Conservation (phyloP, 2,888 invertebrate species). For the Metalampra italica region DNA sequence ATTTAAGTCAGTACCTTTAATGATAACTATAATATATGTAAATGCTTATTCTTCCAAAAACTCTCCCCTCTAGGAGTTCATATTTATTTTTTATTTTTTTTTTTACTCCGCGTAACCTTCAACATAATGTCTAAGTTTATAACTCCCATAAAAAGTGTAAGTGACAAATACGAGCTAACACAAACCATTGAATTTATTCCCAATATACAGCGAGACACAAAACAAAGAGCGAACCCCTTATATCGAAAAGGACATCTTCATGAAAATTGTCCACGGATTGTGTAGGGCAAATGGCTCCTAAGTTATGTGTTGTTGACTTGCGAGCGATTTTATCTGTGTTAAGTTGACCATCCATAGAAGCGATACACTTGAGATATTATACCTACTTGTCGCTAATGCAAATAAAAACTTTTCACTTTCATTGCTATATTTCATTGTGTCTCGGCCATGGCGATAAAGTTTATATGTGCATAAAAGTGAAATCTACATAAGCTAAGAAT, state of each 20-base stretch:
- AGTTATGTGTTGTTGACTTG: slow-evolving; percentile 29
- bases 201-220: slow-evolving; percentile 34
- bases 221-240: slow-evolving; percentile 22
- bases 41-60: background rate
- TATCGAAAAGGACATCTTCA: slow-evolving; percentile 38
- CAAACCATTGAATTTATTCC: slow-evolving; percentile 58
- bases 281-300: slow-evolving; percentile 16
- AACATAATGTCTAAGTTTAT: slow-evolving; percentile 2
- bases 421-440: too few relatives aligned
- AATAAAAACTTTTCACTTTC: too few relatives aligned
- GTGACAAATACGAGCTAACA: slow-evolving; percentile 18
- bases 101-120: background rate
- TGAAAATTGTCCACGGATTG: slow-evolving; percentile 30
- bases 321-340: slow-evolving; percentile 22
- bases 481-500: too few relatives aligned
- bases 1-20: too few relatives aligned
- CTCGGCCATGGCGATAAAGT: too few relatives aligned
- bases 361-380: background rate
- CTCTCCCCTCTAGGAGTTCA: background rate
- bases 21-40: too few relatives aligned
- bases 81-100: background rate
- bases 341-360: slow-evolving; percentile 7
- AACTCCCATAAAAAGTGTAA: slow-evolving; percentile 9
- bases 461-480: too few relatives aligned
- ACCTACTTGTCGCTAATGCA: too few relatives aligned